Evolutionary conservation across 2,113 vertebrate species (phyloP), one percentile per base, ranked within the genome.

Genomic region (Aspiorhynchus laticeps): DNA sequence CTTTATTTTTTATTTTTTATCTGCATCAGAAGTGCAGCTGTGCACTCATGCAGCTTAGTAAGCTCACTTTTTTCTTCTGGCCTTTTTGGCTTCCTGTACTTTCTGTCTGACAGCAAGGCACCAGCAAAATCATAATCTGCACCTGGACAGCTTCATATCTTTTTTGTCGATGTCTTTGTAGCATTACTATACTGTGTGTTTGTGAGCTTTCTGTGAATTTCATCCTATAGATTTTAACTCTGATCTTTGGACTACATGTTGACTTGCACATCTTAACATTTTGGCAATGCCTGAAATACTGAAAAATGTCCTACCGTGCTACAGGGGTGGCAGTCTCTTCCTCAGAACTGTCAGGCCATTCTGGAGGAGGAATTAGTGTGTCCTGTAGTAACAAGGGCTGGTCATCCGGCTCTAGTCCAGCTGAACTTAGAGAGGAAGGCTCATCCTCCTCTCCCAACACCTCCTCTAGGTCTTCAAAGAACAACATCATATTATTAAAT

Each of bases 401-500:
- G 65, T 91, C 91, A 1, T 93, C 85, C 0, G 63, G 81, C 86
- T 59, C 89, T 11, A 61, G 85, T 33, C 69, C 86, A 28, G 53
- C 65, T 41, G 82, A 69, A 14, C 21, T 61, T n/a, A 56, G 12
- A 19, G 73, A 36, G 14, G 61, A 82, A 33, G 56, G 53, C 31
- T 81, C 51, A 59, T 89, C 84, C 53, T 92, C 92, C 0, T 91
- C 71, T 84, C 93, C 92, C 85, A 93, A 82, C 90, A 94, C 93
- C 89, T 94, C 94, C 63, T 95, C 93, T 73, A 93, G 79, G 87
- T 94, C 94, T 95, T 89, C 5, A 85, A 85, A 65, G 21, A 31
- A 51, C 65, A 67, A 36, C 83, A 79, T 8, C 11, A 21, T 12
- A 41, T 59, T 8, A 74, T n/a, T 61, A 84, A 28, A 53, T 28